These are phyloP conservation scores for Clarias laeviceps DNA, from an alignment of 2,797 vertebrate genomes.

Conservation along the genomic window DNA sequence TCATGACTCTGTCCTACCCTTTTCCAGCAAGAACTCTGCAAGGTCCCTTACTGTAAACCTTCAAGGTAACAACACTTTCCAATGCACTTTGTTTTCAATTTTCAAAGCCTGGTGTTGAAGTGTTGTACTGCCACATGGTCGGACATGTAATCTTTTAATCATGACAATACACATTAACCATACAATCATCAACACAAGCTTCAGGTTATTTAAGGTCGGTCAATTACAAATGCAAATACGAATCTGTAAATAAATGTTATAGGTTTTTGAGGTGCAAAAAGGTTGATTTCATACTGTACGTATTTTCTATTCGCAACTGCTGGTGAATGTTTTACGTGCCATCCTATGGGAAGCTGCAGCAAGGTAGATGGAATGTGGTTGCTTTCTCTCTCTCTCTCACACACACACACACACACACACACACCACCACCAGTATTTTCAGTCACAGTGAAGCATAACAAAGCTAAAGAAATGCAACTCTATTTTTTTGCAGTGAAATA, in stretches of 20 bases:
- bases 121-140: background rate
- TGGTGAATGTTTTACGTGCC: background rate
- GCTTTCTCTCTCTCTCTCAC: too few relatives aligned
- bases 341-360: background rate
- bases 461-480: background rate
- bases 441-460: background rate
- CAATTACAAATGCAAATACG: background rate
- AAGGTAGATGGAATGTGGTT: background rate
- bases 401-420: background rate
- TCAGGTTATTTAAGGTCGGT: background rate
- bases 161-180: background rate
- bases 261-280: background rate
- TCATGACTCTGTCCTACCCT: background rate
- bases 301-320: background rate
- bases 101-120: background rate
- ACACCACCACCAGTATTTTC: background rate
- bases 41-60: background rate
- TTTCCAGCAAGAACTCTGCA: slow-evolving; percentile 1
- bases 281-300: background rate
- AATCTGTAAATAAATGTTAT: background rate
- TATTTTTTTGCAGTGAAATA: background rate
- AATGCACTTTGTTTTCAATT: slow-evolving; percentile 1
- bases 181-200: background rate
- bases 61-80: background rate
- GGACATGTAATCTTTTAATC: background rate